phyloP scores from a whole-genome alignment of 2,888 invertebrate genomes.

The Andrena hattorfiana region DNA sequence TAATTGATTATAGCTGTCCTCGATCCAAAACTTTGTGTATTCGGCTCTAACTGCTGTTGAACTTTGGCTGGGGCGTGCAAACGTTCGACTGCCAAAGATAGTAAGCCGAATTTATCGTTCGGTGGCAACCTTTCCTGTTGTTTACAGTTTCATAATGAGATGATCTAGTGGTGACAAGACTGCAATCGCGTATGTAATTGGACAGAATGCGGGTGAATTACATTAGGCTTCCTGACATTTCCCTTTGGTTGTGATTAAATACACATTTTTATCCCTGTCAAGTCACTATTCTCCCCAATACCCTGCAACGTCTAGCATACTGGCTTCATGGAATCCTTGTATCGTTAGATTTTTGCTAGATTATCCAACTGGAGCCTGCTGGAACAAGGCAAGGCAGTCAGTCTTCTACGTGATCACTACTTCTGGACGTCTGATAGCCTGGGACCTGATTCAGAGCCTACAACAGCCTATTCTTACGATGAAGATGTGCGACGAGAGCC shows the following conservation, averaged over 20 bases:
- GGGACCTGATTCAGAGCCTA: slow-evolving; percentile 95
- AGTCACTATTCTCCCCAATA: too few species aligned
- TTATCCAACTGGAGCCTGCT: slow-evolving; percentile 86
- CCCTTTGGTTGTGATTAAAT: too few species aligned
- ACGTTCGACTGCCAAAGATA: neutral
- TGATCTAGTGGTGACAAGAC: neutral
- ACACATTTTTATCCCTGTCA: too few species aligned
- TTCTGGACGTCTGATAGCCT: slow-evolving; percentile 94
- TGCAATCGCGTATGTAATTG: neutral
- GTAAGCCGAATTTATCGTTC: neutral
- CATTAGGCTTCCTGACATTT: too few species aligned
- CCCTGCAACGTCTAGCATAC: too few species aligned
- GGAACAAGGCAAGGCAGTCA: slow-evolving; percentile 91
- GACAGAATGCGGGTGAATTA: too few species aligned
- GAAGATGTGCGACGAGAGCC: slow-evolving; percentile 89
- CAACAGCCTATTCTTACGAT: slow-evolving; percentile 92
- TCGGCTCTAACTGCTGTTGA: neutral
- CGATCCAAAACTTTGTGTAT: slow-evolving; percentile 2
- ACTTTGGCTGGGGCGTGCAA: neutral
- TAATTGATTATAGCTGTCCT: neutral
- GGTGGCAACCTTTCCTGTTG: neutral
- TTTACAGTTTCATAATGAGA: neutral
- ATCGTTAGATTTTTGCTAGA: slow-evolving; percentile 29
- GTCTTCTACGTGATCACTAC: slow-evolving; percentile 94
- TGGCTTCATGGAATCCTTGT: neutral